phyloP scores from a whole-genome alignment of 2,797 vertebrate genomes.

The Iguana delicatissima region DNA sequence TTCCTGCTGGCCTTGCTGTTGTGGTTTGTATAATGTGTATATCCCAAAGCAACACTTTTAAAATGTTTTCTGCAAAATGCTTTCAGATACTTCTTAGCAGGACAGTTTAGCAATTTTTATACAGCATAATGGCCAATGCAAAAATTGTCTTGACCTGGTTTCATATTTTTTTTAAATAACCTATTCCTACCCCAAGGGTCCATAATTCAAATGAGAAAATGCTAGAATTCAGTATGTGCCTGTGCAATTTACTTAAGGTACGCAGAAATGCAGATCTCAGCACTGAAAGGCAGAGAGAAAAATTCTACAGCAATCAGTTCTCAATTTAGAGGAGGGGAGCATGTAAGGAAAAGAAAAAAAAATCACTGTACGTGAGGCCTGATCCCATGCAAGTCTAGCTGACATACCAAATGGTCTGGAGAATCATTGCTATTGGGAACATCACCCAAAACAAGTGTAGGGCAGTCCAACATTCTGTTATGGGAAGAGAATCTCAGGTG shows the following conservation, averaged over 20 bases:
- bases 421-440: too few relatives aligned
- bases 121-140: neutral
- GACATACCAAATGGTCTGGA: too few relatives aligned
- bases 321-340: neutral
- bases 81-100: constrained; percentile 5
- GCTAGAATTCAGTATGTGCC: constrained; percentile 10
- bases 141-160: constrained; percentile 20
- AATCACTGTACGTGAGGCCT: too few relatives aligned
- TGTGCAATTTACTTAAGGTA: neutral
- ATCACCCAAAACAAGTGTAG: neutral
- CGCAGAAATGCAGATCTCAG: constrained; percentile 1
- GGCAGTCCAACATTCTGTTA: neutral
- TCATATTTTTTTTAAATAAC: neutral
- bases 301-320: neutral
- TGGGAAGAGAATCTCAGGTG: neutral
- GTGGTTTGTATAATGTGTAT: neutral
- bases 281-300: neutral
- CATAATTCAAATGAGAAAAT: constrained; percentile 31
- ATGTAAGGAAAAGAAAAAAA: too few relatives aligned
- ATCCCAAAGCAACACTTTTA: constrained; percentile 18
- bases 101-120: neutral
- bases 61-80: neutral
- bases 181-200: neutral
- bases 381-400: too few relatives aligned
- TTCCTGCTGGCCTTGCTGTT: constrained; percentile 5